A percentile compares a stretch with the other conserved stretches of the same genome.
phyloP scores from a whole-genome alignment of 1,140 invertebrate genomes.

The Augochlora pura region DNA sequence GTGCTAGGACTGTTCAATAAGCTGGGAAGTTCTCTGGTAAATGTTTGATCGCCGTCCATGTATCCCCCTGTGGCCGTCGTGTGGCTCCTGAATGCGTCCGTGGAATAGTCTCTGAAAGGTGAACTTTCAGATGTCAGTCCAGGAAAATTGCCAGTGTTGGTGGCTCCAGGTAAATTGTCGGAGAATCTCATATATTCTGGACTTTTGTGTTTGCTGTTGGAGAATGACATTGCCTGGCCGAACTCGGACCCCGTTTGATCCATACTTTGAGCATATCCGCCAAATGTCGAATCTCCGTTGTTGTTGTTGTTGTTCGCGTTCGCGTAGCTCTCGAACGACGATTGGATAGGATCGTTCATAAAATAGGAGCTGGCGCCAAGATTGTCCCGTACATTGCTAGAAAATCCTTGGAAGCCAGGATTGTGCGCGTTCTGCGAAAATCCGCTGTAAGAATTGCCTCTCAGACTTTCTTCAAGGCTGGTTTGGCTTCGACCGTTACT shows the following conservation, averaged over 20 bases:
- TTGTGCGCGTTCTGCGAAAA: conserved; percentile 45
- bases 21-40: neutral
- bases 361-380: conserved; percentile 29
- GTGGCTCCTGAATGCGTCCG: neutral
- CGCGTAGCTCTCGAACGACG: conserved; percentile 33
- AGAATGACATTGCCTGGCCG: conserved; percentile 12
- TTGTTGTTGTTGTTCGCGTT: conserved; percentile 10
- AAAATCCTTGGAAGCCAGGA: conserved; percentile 23
- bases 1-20: conserved; percentile 5
- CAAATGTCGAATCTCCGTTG: conserved; percentile 35
- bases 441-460: conserved; percentile 39
- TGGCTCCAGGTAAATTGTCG: neutral
- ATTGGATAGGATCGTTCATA: neutral
- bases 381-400: conserved; percentile 28
- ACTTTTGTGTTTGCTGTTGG: conserved; percentile 32
- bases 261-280: conserved; percentile 14
- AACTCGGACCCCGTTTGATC: conserved; percentile 36
- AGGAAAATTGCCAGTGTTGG: conserved; percentile 3
- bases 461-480: conserved; percentile 30
- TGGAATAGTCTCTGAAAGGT: conserved; percentile 31
- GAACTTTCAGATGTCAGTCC: conserved; percentile 16
- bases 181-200: conserved; percentile 27
- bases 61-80: neutral
- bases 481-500: conserved; percentile 30
- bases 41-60: conserved; percentile 17